Evolutionary conservation across 2,888 invertebrate genomes (phyloP), one percentile per base, ranked within the genome.

Genomic region (Clusia tigrina): DNA sequence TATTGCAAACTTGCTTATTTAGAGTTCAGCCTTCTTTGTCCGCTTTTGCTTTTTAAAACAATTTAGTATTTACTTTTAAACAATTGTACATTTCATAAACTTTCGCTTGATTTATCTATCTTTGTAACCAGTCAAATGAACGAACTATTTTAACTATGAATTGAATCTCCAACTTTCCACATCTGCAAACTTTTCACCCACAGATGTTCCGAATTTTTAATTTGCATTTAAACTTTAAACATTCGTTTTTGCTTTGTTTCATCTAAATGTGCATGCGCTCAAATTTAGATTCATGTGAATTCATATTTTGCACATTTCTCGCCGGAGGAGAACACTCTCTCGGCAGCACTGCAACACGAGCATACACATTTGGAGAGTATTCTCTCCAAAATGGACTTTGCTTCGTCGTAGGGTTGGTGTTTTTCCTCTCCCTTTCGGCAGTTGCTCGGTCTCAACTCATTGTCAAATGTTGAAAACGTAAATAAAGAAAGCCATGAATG

Each of bases 251-350:
- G 32, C 6, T 32, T 32, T 42, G 37, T 57, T 48, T 32, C 62
- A 62, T 65, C 56, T 51, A 60, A 60, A 62, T 62, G 59, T 65
- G 62, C 65, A 65, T 65, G 65, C 65, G 60, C 57, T 62, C 57
- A 56, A 55, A 60, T 17, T 48, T 52, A 23, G 22, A 63, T 48
- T 51, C n/a, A 24, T 37, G 6, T 52, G 5, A 24, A 32, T 26
- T 52, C 26, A 51, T 54, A 58, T 51, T 42, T 56, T 48, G 24
- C 52, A 22, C 26, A 58, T 25, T 54, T 55, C 32, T 15, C 32
- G n/a, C 22, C 37, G 38, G 52, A 63, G 22, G 9, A 55, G 24
- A 2, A n/a, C 17, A 23, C 5, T n/a, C 23, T 20, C 24, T 53
- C 24, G n/a, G n/a, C n/a, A n/a, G n/a, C n/a, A n/a, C n/a, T n/a